These are phyloP conservation scores for Paratrypauchen microcephalus DNA, from an alignment of 2,797 vertebrate genomes.

Conservation along the genomic window DNA sequence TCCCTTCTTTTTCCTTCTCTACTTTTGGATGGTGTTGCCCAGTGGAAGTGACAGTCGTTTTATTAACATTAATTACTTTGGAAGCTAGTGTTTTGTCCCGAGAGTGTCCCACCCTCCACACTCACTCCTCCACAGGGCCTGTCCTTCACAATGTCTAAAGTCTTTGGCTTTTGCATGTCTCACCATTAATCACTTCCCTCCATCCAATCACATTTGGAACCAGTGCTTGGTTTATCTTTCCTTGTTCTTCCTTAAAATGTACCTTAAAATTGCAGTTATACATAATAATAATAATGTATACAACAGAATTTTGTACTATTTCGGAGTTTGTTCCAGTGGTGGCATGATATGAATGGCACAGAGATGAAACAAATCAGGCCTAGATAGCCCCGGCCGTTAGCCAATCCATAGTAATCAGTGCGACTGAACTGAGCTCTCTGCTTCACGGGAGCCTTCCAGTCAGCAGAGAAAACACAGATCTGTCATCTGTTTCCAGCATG, in stretches of 20 bases:
- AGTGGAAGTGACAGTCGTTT: constrained; percentile 49
- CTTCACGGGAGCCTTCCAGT: constrained; percentile 71
- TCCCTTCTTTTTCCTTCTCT: constrained; percentile 46
- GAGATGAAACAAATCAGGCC: constrained; percentile 78
- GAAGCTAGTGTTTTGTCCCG: constrained; percentile 47
- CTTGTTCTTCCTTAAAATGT: constrained; percentile 60
- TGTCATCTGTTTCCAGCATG: constrained; percentile 65
- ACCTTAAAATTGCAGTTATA: constrained; percentile 35
- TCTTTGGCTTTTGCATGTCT: constrained; percentile 63
- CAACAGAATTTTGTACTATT: not conserved
- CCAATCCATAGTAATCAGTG: constrained; percentile 79
- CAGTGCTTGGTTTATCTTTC: constrained; percentile 57
- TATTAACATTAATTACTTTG: constrained; percentile 66
- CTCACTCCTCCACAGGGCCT: constrained; percentile 28
- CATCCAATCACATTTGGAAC: constrained; percentile 66
- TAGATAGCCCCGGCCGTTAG: constrained; percentile 60
- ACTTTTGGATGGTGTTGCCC: constrained; percentile 36
- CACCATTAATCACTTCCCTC: constrained; percentile 73
- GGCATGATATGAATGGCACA: constrained; percentile 72
- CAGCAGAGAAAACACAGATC: constrained; percentile 71
- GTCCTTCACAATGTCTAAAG: constrained; percentile 74
- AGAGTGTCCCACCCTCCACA: constrained; percentile 33
- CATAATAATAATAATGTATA: not conserved
- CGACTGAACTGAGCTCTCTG: constrained; percentile 68
- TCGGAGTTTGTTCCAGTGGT: constrained; percentile 58